Base-by-base conservation (phyloP, 2,888 invertebrate genomes). In the Caenorhabditis sp. region DNA sequence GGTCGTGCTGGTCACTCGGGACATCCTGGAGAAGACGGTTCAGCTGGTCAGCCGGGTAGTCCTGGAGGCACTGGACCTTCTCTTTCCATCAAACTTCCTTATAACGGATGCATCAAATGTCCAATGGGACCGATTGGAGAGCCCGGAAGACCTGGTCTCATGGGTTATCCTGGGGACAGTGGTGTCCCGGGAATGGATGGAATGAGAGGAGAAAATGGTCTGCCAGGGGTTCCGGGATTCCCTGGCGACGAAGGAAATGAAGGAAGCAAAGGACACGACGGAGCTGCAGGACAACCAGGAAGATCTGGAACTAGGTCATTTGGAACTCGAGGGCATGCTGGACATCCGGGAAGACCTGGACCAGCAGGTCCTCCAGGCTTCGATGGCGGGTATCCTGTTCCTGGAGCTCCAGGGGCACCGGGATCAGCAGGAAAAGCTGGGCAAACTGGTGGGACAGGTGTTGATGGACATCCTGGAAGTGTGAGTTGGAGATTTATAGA, bases 41-140 rank as follows among this genome's bases (percentile, higher is more conserved):
- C 35, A 13, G 37, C 47, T 26, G 81, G 81, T 26, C 44, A 53
- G 2, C 70, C 81, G 0, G 81, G 81, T 32, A 70, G 65, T 28
- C 65, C 76, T 2, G 81, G 81, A 53, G 81, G 65, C 13, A 35
- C 26, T 26, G 81, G 81, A 24, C 53, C 65, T 1, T 60, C 65
- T 6, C 70, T 81, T 11, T 55, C 74, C 5, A 76, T 81, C 65
- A 58, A 65, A 18, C 67, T 70, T 1, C 76, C 76, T 18, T 81
- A 81, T 24, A 81, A 81, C 20, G 81, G 76, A 26, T 81, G 81
- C 40, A 81, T 76, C 20, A 64, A 24, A 55, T 81, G 81, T 56
- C 81, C 81, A 37, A 55, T 61, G 62, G 81, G 81, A 28, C 55
- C 61, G 13, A 24, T 50, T 26, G 81, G 81, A 40, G 18, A 28